Evolutionary conservation across 2,113 vertebrate genomes (phyloP).

Genomic region (Chamaetylas fuelleborni): DNA sequence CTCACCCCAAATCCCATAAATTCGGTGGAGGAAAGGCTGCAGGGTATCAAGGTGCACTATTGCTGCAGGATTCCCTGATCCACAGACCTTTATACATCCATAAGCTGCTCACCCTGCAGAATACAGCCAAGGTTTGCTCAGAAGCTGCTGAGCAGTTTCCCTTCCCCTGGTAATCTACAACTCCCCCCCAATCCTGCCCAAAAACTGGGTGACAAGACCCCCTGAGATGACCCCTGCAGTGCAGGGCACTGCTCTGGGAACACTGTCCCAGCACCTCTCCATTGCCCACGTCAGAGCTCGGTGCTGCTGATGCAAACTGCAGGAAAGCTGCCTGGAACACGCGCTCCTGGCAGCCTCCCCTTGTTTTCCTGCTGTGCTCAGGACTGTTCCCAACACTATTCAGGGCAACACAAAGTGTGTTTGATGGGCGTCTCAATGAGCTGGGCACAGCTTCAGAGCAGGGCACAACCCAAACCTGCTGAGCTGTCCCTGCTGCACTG

Average conservation of each 20-base stretch:
- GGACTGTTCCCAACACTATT: not conserved
- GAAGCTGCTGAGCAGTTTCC: not conserved
- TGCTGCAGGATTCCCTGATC: not conserved
- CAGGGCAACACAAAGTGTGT: not conserved
- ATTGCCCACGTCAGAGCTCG: not conserved
- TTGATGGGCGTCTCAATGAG: not conserved
- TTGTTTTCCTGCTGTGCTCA: not conserved
- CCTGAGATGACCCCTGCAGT: accelerated
- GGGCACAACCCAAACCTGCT: not conserved
- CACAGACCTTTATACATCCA: accelerated
- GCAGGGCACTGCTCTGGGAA: not conserved
- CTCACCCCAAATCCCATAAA: not conserved
- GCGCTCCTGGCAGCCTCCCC: not conserved
- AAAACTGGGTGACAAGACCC: not conserved
- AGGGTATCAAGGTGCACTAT: accelerated
- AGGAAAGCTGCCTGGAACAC: not conserved
- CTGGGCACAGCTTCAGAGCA: not conserved
- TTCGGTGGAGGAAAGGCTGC: not conserved
- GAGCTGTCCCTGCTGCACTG: not conserved
- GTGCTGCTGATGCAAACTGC: not conserved
- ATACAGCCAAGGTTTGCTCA: not conserved
- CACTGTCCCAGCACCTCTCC: not conserved
- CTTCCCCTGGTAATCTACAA: not conserved
- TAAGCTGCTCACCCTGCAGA: not conserved
- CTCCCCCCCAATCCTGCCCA: not conserved